Evolutionary conservation across 2,113 vertebrate genomes (phyloP).

Genomic region (human): GRCh38 chr4:185509001-185509500

Average conservation of each 20-base stretch:
- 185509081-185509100: not conserved
- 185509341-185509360: not conserved
- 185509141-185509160: not conserved
- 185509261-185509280: conserved; percentile 7
- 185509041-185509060: conserved; percentile 41
- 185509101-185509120: not conserved
- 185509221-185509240: conserved; percentile 7
- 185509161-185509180: not conserved
- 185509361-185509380: not conserved
- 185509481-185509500: conserved; percentile 20
- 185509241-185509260: not conserved
- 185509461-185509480: conserved; percentile 12
- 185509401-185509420: conserved; percentile 54
- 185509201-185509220: conserved; percentile 31
- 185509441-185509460: not conserved
- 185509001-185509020: conserved; percentile 57
- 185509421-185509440: conserved; percentile 38
- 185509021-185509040: not conserved
- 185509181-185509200: conserved; percentile 25
- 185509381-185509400: conserved; percentile 14
- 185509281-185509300: conserved; percentile 65
- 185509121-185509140: not conserved
- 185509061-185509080: not conserved
- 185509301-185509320: conserved; percentile 12
- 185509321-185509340: not conserved